Evolutionary conservation across 2,888 invertebrate genomes (phyloP), one percentile per base, ranked within the genome.

Genomic region (Rhyacophila evoluta): DNA sequence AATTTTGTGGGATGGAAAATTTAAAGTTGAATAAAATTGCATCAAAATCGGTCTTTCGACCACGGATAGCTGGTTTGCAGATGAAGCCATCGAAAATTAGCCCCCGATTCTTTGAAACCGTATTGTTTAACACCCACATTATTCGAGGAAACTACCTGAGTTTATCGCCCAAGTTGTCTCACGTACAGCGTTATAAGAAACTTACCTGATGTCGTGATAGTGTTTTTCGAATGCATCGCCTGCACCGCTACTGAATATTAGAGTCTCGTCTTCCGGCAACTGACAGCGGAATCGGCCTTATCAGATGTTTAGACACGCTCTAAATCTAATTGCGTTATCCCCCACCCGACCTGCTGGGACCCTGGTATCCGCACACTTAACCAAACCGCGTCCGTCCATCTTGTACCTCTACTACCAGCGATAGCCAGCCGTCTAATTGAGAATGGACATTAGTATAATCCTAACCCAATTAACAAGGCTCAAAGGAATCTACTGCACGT

Each of bases 301-400:
- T 55, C 55, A 55, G 55, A 55, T 55, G 55, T 55, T 55, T 55
- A 55, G 55, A 55, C 41, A 55, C 55, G 55, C 55, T 55, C 55
- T 55, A 55, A 55, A 55, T 55, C 55, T 55, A 55, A 55, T 55
- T 55, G 55, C 25, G 12, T 55, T 55, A 55, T 55, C 55, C 55
- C 25, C 55, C 19, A 55, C 19, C 25, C 55, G 55, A 55, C 55
- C 55, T 55, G 55, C 55, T 25, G 8, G 55, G 55, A 55, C 55
- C 55, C 55, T 19, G 25, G 19, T 19, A 19, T 19, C 55, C 12
- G 19, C 55, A 8, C 8, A 55, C 55, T 55, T 33, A 4, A 6
- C 29, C 29, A 8, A 8, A 55, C 55, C 55, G 55, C 55, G 19
- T 19, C 15, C 55, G 55, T 55, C 55, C 55, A 55, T 55, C 55